Base-by-base conservation (phyloP, 2,113 vertebrate genomes). In the Etia nguti region DNA sequence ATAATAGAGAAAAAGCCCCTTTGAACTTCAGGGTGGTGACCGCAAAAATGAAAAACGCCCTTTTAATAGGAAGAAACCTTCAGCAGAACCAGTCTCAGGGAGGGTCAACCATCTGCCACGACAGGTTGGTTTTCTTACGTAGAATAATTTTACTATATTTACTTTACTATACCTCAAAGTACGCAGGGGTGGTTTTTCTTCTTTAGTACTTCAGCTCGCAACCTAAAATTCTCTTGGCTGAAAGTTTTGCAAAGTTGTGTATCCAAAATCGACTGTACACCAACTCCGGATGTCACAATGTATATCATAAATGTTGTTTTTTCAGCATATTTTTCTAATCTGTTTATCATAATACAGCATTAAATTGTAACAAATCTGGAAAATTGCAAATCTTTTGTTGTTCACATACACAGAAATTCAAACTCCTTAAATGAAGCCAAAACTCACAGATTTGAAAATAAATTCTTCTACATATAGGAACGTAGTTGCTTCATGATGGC, bases 311-410 rank as follows among this genome's bases (percentile, higher is more conserved):
- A 65, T 65, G 10, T 62, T 62, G 59, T 65, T 65, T 65, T 65
- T 38, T 65, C 60, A n/a, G 10, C 29, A 34, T 34, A 4, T 1
- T 62, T 62, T n/a, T 3, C 0, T 0, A 36, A 36, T n/a, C 59
- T 41, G 62, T 22, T 68, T 68, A 36, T 41, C 20, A 68, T 41
- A 68, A 68, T 22, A 9, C n/a, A 5, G 0, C 34, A 68, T 22
- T 43, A 24, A 24, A 41, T 43, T 70, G 12, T 24, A 22, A 41
- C 4, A 43, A 70, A 70, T 41, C 36, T 22, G 36, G 62, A 68
- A 68, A 68, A 68, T 4, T 43, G 36, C 1, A 70, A 70, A 9
- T 41, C 8, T 70, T 38, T 68, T 41, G 36, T 41, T 41, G 62
- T 68, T 36, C 36, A 70, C 36, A 70, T 0, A 70, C 36, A 70